phyloP scores from a whole-genome alignment of 2,888 invertebrate genomes.

The Dasysyrphus albostriatus region DNA sequence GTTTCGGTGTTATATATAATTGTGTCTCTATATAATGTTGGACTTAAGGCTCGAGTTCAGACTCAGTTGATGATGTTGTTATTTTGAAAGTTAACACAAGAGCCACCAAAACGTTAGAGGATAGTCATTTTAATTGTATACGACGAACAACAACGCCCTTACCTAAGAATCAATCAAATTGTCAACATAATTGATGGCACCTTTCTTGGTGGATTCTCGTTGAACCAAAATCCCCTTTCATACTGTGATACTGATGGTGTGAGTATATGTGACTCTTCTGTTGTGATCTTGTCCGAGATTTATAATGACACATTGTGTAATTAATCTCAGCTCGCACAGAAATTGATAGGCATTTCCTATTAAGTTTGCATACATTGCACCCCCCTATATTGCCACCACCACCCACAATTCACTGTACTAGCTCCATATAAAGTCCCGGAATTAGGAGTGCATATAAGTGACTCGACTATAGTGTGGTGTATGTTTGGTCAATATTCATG shows the following conservation, averaged over 20 bases:
- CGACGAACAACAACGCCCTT: conserved; percentile 50
- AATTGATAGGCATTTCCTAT: conserved; percentile 71
- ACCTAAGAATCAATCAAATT: conserved; percentile 67
- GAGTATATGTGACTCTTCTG: conserved; percentile 4
- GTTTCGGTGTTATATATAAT: conserved; percentile 20
- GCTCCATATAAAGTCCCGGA: background rate
- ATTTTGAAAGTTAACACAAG: conserved; percentile 27
- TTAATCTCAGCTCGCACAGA: conserved; percentile 63
- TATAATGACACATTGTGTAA: conserved; percentile 71
- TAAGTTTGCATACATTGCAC: conserved; percentile 45
- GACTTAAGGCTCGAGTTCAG: background rate
- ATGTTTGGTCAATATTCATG: conserved; percentile 13
- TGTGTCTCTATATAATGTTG: background rate
- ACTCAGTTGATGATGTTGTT: conserved; percentile 24
- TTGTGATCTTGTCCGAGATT: conserved; percentile 70
- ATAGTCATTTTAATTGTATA: conserved; percentile 50
- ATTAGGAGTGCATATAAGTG: too few relatives aligned
- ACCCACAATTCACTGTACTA: background rate
- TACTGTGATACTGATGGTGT: background rate
- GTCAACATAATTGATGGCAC: conserved; percentile 71
- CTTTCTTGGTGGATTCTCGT: background rate
- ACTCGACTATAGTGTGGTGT: too few relatives aligned
- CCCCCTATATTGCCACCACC: background rate
- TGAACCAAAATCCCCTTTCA: background rate
- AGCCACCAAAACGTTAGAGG: background rate